These are phyloP conservation scores for Scartelaos histophorus DNA, from an alignment of 2,113 vertebrate species.

Conservation along the genomic window DNA sequence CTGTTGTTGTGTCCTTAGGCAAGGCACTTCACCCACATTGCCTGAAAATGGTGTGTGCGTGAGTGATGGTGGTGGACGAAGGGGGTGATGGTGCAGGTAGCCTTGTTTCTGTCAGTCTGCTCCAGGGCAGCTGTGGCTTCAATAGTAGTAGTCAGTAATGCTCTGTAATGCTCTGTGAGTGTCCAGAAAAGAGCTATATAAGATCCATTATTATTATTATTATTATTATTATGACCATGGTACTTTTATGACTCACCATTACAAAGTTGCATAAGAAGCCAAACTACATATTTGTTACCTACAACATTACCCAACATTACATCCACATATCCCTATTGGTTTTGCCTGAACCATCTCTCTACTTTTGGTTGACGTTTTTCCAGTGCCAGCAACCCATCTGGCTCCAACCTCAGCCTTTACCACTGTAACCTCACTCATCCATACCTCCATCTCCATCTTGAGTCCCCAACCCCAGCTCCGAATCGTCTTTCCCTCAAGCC, in stretches of 20 bases:
- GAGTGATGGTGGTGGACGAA: too few relatives aligned
- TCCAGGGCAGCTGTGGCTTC: too few relatives aligned
- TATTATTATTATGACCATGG: too few relatives aligned
- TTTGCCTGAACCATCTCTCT: not conserved
- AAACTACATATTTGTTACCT: not conserved
- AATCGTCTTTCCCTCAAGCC: slow-evolving; percentile 35
- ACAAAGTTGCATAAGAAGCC: not conserved
- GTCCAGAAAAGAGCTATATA: too few relatives aligned
- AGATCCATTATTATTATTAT: too few relatives aligned
- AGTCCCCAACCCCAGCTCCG: slow-evolving; percentile 41
- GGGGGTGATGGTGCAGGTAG: too few relatives aligned
- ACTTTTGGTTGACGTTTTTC: slow-evolving; percentile 13
- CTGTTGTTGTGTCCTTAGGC: too few relatives aligned
- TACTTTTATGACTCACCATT: not conserved
- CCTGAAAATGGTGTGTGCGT: too few relatives aligned
- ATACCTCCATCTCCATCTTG: slow-evolving; percentile 46
- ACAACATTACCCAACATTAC: not conserved
- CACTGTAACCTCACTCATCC: slow-evolving; percentile 56
- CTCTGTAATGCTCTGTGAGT: too few relatives aligned
- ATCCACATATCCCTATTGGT: not conserved
- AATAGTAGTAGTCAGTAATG: too few relatives aligned
- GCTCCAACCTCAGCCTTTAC: slow-evolving; percentile 49
- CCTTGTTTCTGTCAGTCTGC: too few relatives aligned
- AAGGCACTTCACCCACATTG: too few relatives aligned
- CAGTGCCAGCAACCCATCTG: slow-evolving; percentile 39